These are phyloP conservation scores for Xyrauchen texanus DNA, from an alignment of 2,113 vertebrate genomes.

Conservation along the genomic window DNA sequence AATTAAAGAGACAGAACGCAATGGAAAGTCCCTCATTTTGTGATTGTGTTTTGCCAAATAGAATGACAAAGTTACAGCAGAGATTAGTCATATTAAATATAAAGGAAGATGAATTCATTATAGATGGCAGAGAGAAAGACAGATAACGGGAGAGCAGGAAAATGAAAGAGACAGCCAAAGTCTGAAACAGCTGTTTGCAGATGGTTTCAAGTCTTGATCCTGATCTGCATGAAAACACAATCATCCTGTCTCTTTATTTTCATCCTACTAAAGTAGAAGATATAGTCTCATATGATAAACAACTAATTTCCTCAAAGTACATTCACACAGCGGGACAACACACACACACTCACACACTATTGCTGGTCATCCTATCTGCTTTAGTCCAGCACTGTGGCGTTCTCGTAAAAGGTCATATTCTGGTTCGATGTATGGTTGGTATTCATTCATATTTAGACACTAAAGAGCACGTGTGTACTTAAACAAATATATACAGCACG, in stretches of 20 bases:
- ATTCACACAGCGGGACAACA: background rate
- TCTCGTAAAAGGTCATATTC: slow-evolving; percentile 31
- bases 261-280: background rate
- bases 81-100: slow-evolving; percentile 16
- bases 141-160: slow-evolving; percentile 56
- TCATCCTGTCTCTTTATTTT: background rate
- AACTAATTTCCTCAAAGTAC: background rate
- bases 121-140: slow-evolving; percentile 63
- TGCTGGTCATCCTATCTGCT: background rate
- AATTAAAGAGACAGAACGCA: background rate
- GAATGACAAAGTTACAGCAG: background rate
- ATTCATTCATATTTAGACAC: background rate
- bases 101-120: slow-evolving; percentile 7
- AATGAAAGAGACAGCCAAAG: too few relatives aligned
- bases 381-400: background rate
- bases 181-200: too few relatives aligned
- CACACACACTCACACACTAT: background rate
- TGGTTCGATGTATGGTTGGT: background rate
- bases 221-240: background rate
- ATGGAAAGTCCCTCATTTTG: slow-evolving; percentile 13
- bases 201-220: too few relatives aligned
- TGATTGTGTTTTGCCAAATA: background rate
- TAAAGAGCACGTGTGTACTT: background rate
- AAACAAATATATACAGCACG: too few relatives aligned
- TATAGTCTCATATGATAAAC: background rate